Base-by-base conservation (phyloP, 2,113 vertebrate genomes). In the Notothenia coriiceps region DNA sequence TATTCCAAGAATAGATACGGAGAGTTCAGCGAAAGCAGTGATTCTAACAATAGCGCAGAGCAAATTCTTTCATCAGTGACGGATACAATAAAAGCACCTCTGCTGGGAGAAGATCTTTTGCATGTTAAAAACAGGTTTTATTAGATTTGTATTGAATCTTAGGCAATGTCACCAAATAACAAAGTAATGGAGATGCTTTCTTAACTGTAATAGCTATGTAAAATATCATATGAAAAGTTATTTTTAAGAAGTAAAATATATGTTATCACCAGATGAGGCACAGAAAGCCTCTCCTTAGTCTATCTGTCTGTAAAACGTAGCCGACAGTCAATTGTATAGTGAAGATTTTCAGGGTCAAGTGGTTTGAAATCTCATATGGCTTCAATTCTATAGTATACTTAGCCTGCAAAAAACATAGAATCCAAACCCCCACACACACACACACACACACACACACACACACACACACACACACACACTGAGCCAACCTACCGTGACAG, bases 401-500 rank as follows among this genome's bases (percentile, higher is more conserved):
- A 6, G 25, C 33, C n/a, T 14, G 7, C 46, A 40, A 35, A 54
- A 80, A 2, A 5, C 29, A 17, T 10, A 10, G 4, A 40, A 6
- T 4, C 20, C 1, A 59, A 67, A 60, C n/a, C 2, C 4, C 0
- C 3, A 29, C 0, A 47, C 60, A 46, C 50, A 54, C 17, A 56
- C 25, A 25, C 25, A 25, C 25, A 25, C 25, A 25, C 25, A 25
- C 25, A 25, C 25, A 25, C 55, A 3, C 11, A 20, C 44, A 15
- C 35, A 57, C n/a, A 47, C 60, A 46, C 50, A 54, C 17, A 56
- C 29, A 54, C 51, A 74, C 14, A 60, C 17, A 63, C 3, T n/a
- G n/a, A 11, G 2, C 9, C 52, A 18, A 44, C 63, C 84, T 96
- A 99, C 98, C 98, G 97, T 86, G 98, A 97, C 85, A 99, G 94